These are phyloP conservation scores for Varecia variegata DNA, from an alignment of 2,797 vertebrate species.

Conservation along the genomic window DNA sequence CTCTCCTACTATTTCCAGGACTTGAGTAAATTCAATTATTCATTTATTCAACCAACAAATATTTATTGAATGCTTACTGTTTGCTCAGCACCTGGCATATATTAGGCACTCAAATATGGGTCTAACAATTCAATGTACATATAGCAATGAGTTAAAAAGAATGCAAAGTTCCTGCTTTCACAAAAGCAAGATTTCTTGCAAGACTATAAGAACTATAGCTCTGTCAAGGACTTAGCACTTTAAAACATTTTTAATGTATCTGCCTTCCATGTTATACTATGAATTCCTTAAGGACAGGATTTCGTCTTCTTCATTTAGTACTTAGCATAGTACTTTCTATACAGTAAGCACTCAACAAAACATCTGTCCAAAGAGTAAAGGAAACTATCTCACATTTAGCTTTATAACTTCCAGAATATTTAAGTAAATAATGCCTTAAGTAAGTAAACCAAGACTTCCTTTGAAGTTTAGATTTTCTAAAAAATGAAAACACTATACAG, in stretches of 20 bases:
- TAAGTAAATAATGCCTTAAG: not conserved
- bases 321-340: not conserved
- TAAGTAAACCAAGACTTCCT: not conserved
- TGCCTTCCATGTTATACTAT: not conserved
- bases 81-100: not conserved
- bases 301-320: slow-evolving; percentile 8
- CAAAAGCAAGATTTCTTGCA: not conserved
- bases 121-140: not conserved
- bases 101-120: not conserved
- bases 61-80: not conserved
- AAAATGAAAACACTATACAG: not conserved
- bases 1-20: not conserved
- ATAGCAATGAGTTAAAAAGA: not conserved
- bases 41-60: not conserved
- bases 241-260: not conserved
- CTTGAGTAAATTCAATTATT: not conserved
- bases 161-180: not conserved
- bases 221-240: not conserved
- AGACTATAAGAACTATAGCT: not conserved
- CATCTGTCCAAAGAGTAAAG: not conserved
- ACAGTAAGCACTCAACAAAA: not conserved
- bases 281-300: not conserved
- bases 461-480: not conserved
- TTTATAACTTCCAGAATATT: not conserved
- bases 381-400: not conserved